Evolutionary conservation across 1,140 invertebrate species (phyloP).

Genomic region (Eciton burchellii): DNA sequence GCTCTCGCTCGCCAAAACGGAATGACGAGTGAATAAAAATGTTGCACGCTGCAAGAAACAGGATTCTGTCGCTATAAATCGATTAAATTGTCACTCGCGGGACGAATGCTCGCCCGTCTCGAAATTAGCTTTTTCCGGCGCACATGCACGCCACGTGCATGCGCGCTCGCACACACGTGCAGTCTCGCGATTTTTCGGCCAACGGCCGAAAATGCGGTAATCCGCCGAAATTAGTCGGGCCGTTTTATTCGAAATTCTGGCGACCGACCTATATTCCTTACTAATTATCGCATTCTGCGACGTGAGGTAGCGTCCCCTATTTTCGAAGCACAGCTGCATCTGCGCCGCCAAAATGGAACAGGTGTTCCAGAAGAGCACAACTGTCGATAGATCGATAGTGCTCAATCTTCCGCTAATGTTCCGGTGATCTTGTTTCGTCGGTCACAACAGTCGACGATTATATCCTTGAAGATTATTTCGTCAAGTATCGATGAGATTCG

Average conservation of each 20-base stretch:
- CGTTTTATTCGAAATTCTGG: slow-evolving; percentile 20
- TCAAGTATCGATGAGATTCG: not conserved
- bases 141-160: not conserved
- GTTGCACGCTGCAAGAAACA: not conserved
- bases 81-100: not conserved
- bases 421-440: not conserved
- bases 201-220: not conserved
- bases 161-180: too few species aligned
- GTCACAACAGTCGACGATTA: not conserved
- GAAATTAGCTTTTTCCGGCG: not conserved
- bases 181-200: not conserved
- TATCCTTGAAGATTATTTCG: not conserved
- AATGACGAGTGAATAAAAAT: not conserved
- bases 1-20: too few species aligned
- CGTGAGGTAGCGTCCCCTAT: slow-evolving; percentile 29
- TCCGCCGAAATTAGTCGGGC: slow-evolving; percentile 19
- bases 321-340: slow-evolving; percentile 5
- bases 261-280: slow-evolving; percentile 31
- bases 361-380: not conserved
- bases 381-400: not conserved
- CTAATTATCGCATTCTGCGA: not conserved
- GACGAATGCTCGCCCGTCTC: not conserved
- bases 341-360: not conserved
- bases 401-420: not conserved
- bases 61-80: not conserved